Percentiles rank a stretch among this genome's conserved stretches.
Evolutionary conservation across 2,888 invertebrate genomes (phyloP).

Genomic region (Drosophila setosimentum): DNA sequence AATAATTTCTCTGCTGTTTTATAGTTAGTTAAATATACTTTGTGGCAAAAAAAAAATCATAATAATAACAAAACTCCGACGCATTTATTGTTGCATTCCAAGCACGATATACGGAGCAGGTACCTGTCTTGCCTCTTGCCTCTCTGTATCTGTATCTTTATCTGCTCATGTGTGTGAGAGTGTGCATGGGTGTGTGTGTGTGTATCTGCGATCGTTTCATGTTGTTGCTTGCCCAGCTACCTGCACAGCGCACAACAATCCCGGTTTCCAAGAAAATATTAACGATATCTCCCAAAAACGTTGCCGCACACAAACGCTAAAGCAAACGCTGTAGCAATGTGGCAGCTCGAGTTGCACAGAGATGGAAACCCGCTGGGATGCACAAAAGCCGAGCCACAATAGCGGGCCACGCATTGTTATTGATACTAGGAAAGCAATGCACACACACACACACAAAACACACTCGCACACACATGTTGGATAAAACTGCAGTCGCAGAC

Average conservation of each 20-base stretch:
- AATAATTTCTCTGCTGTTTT: too few species aligned
- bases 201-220: slow-evolving; percentile 45
- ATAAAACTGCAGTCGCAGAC: slow-evolving; percentile 40
- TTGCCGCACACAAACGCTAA: slow-evolving; percentile 67
- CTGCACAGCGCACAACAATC: slow-evolving; percentile 66
- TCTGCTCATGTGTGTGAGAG: slow-evolving; percentile 38
- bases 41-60: slow-evolving; percentile 56
- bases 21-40: slow-evolving; percentile 38
- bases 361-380: slow-evolving; percentile 66
- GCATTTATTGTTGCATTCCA: slow-evolving; percentile 71
- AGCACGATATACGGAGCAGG: slow-evolving; percentile 60
- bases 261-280: slow-evolving; percentile 82
- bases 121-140: slow-evolving; percentile 69
- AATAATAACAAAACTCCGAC: slow-evolving; percentile 56
- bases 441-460: slow-evolving; percentile 17
- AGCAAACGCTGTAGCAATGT: slow-evolving; percentile 20
- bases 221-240: slow-evolving; percentile 59
- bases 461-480: slow-evolving; percentile 27
- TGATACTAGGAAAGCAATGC: slow-evolving; percentile 77
- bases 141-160: slow-evolving; percentile 46
- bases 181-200: slow-evolving; percentile 46
- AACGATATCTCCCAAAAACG: slow-evolving; percentile 80
- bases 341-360: slow-evolving; percentile 42
- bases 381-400: slow-evolving; percentile 76
- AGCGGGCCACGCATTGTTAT: slow-evolving; percentile 76